Evolutionary conservation across 1,140 invertebrate species (phyloP), one percentile per base, ranked within the genome.

Genomic region (Zophobas atratus): DNA sequence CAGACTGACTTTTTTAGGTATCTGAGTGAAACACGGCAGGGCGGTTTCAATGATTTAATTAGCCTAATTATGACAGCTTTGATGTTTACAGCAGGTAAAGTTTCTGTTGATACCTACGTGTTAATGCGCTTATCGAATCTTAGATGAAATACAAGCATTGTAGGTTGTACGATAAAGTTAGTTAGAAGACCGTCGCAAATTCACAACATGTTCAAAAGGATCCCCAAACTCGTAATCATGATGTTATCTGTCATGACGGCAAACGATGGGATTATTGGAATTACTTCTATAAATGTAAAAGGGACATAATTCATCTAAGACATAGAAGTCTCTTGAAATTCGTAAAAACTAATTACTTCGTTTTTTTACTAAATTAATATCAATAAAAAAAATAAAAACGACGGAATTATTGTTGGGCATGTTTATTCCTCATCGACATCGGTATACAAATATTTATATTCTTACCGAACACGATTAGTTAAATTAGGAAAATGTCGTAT

Each of bases 141-240:
- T 56, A 51, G 70, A 51, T 67, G 60, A 39, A 43, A 20, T 67
- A 67, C 60, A 67, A 67, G 39, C 41, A 72, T 73, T 55, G 71
- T 73, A 38, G 70, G 33, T 32, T 33, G 48, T 20, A 39, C 36
- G 20, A 38, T 41, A 46, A 57, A 57, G 67, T 49, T 77, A 71
- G 76, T 72, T 72, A 35, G 70, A 60, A 53, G 55, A 53, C 76
- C 71, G 39, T 72, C 38, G 46, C 71, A 57, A 55, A 77, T 77
- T 77, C 70, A 72, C 76, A 63, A 73, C 70, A 57, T 77, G 76
- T 77, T 77, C 76, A 77, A 77, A 51, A 43, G 76, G 76, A 55
- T 77, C 53, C 49, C 60, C 39, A 67, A 20, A 67, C 60, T 43
- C 39, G 60, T 20, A 20, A 67, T 67, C 60, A 43, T n/a, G 60